A percentile compares a stretch with the other conserved stretches of the same genome.
Evolutionary conservation across 2,797 vertebrate genomes (phyloP).

Genomic region (Columba guinea): DNA sequence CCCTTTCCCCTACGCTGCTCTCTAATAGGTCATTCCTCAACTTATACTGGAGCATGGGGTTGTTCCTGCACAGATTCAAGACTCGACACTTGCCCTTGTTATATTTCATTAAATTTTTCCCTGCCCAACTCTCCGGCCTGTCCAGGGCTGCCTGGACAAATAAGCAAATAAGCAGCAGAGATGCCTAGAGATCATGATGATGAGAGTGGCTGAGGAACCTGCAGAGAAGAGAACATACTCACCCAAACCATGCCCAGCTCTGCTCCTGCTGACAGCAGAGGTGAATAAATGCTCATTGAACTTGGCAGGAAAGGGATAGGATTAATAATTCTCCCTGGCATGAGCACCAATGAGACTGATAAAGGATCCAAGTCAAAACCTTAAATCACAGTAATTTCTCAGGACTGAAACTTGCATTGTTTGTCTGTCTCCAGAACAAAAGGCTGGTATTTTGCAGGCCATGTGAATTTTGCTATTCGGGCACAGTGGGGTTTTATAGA

Average conservation of each 20-base stretch:
- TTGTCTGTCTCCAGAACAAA: not conserved
- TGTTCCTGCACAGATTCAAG: too few relatives aligned
- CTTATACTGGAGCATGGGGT: too few relatives aligned
- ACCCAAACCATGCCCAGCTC: not conserved
- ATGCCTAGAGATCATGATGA: not conserved
- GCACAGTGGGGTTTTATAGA: not conserved
- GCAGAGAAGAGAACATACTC: not conserved
- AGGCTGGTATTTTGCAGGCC: not conserved
- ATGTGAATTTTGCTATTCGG: not conserved
- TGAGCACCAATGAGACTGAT: not conserved
- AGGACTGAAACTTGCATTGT: not conserved
- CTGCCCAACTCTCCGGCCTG: too few relatives aligned
- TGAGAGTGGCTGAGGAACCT: not conserved
- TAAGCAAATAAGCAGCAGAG: not conserved
- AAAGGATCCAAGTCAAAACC: not conserved
- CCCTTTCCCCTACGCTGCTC: too few relatives aligned
- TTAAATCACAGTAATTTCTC: slow-evolving; percentile 23
- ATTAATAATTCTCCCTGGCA: not conserved
- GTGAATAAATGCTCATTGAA: slow-evolving; percentile 3
- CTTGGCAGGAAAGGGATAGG: not conserved
- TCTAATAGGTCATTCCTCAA: too few relatives aligned
- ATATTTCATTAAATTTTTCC: too few relatives aligned
- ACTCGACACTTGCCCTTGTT: too few relatives aligned
- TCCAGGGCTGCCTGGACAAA: not conserved
- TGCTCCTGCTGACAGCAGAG: not conserved